Conservation (phyloP, 1,140 invertebrate genomes). For the Gonioctena quinquepunctata region DNA sequence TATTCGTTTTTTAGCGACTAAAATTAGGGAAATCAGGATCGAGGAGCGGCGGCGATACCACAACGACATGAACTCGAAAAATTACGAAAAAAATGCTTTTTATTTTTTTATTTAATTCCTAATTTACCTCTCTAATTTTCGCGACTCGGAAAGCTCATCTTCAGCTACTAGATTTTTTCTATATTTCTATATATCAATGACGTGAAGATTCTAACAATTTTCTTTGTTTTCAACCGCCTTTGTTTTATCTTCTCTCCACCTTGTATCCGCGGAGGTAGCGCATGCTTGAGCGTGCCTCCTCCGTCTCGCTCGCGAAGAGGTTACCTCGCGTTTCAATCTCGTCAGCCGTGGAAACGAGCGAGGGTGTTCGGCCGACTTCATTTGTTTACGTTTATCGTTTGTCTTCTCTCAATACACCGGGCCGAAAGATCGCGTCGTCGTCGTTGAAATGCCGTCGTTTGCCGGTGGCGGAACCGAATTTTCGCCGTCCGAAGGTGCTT, state of each 20-base stretch:
- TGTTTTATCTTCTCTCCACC: background rate
- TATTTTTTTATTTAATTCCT: too few relatives aligned
- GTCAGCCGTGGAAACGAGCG: conserved; percentile 8
- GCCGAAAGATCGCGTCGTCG: background rate
- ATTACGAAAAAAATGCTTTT: too few relatives aligned
- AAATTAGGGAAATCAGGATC: too few relatives aligned
- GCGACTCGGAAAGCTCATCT: too few relatives aligned
- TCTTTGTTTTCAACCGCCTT: too few relatives aligned
- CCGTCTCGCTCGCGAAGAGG: conserved; percentile 26
- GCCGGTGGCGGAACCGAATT: background rate
- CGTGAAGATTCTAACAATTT: too few relatives aligned
- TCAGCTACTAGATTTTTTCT: too few relatives aligned
- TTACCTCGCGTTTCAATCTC: background rate
- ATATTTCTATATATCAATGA: too few relatives aligned
- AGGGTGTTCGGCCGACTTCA: conserved; percentile 10
- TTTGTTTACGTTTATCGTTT: conserved; percentile 11
- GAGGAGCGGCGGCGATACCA: too few relatives aligned
- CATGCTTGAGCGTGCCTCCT: conserved; percentile 26
- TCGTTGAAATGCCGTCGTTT: background rate
- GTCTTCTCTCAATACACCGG: conserved; percentile 2
- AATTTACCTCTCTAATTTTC: too few relatives aligned
- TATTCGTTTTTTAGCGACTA: too few relatives aligned
- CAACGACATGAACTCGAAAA: too few relatives aligned
- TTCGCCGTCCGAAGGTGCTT: background rate
- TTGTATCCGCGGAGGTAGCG: conserved; percentile 18